Evolutionary conservation across 2,113 vertebrate species (phyloP).

Genomic region (Apteryx mantelli): DNA sequence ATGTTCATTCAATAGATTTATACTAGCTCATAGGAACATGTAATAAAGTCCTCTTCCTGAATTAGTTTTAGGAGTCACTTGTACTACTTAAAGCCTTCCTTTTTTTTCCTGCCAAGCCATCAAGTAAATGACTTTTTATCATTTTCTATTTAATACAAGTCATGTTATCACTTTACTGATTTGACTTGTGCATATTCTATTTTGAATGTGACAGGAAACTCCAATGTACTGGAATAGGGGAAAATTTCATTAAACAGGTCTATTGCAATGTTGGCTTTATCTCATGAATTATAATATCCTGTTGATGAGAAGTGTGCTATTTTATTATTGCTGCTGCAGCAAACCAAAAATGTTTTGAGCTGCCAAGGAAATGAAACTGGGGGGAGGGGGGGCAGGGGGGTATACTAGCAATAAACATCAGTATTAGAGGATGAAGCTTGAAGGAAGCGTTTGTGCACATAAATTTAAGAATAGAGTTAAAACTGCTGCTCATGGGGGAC

Average conservation of each 20-base stretch:
- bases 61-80: neutral
- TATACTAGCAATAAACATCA: neutral
- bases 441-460: neutral
- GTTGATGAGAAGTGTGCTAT: constrained; percentile 1
- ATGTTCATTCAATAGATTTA: neutral
- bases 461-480: neutral
- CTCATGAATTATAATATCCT: constrained; percentile 46
- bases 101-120: neutral
- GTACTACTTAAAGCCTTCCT: neutral
- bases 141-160: constrained; percentile 27
- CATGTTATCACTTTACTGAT: neutral
- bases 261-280: constrained; percentile 21
- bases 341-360: neutral
- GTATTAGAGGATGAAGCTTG: neutral
- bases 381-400: neutral
- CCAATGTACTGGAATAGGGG: neutral
- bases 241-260: constrained; percentile 24
- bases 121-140: constrained; percentile 16
- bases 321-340: neutral
- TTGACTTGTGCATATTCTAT: constrained; percentile 3
- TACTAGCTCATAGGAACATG: neutral
- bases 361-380: neutral
- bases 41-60: neutral
- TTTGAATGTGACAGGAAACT: constrained; percentile 24
- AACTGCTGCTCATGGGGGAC: neutral